Evolutionary conservation across 1,140 invertebrate species (phyloP).

Genomic region (Pteromalus puparum): DNA sequence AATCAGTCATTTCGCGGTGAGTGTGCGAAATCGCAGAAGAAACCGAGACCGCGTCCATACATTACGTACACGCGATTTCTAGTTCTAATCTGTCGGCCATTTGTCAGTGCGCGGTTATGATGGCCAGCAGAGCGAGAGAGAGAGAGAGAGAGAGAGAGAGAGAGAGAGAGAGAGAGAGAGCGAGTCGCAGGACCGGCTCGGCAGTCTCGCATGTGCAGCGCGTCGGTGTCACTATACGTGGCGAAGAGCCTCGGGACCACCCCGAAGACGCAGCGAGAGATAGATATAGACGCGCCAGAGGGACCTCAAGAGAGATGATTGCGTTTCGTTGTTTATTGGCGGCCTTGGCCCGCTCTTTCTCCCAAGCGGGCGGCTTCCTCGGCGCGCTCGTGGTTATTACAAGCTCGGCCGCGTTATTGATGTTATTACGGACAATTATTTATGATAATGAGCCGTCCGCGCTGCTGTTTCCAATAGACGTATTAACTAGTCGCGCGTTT

Average conservation of each 20-base stretch:
- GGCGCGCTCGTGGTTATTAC: background rate
- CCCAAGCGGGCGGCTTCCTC: background rate
- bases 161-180: constrained; percentile 32
- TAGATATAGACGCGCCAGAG: constrained; percentile 6
- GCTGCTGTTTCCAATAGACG: background rate
- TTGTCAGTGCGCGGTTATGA: constrained; percentile 69
- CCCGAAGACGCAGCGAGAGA: constrained; percentile 61
- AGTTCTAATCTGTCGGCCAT: constrained; percentile 67
- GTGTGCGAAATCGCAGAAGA: background rate
- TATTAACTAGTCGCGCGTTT: background rate
- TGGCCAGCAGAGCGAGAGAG: constrained; percentile 56
- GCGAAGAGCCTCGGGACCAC: constrained; percentile 62
- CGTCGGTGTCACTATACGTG: constrained; percentile 48
- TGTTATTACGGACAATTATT: constrained; percentile 23
- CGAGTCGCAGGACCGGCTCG: constrained; percentile 64
- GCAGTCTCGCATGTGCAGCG: constrained; percentile 54
- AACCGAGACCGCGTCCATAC: background rate
- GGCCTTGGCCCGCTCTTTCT: background rate
- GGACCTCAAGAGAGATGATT: constrained; percentile 46
- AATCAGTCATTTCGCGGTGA: background rate
- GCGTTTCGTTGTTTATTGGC: constrained; percentile 11
- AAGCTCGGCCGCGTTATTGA: background rate
- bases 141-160: constrained; percentile 38
- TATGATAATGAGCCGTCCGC: constrained; percentile 26
- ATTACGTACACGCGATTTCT: background rate